phyloP scores from a whole-genome alignment of 2,113 vertebrate species.

The Xenopus borealis region DNA sequence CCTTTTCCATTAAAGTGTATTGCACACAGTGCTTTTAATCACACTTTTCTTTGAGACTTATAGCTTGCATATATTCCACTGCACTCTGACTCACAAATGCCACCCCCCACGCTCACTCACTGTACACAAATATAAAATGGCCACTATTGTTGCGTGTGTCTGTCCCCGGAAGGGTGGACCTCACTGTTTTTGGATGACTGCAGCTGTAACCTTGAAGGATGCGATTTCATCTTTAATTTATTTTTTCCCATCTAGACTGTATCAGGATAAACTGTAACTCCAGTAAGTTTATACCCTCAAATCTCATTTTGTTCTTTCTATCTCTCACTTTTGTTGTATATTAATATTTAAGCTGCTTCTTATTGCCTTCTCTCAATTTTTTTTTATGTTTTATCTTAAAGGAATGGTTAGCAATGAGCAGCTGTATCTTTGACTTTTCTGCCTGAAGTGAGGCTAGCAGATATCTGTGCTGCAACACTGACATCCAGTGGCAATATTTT shows the following conservation, averaged over 20 bases:
- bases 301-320: slow-evolving; percentile 93
- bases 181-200: slow-evolving; percentile 99
- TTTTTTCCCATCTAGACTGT: slow-evolving; percentile 99
- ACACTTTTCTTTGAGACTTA: no score
- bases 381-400: slow-evolving; percentile 47
- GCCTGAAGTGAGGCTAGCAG: background rate
- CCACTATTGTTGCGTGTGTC: slow-evolving; percentile 88
- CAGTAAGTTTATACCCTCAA: slow-evolving; percentile 96
- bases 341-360: slow-evolving; percentile 65
- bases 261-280: slow-evolving; percentile 99
- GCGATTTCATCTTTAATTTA: slow-evolving; percentile 99
- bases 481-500: slow-evolving; percentile 17
- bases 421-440: background rate
- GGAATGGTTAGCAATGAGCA: background rate
- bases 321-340: slow-evolving; percentile 51
- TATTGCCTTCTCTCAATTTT: slow-evolving; percentile 68
- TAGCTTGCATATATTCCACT: background rate
- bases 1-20: no score
- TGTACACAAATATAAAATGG: slow-evolving; percentile 76
- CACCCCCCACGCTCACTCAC: background rate
- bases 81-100: background rate
- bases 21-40: no score
- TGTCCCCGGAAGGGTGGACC: slow-evolving; percentile 98
- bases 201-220: slow-evolving; percentile 99
- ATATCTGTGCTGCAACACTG: slow-evolving; percentile 8